Evolutionary conservation across 2,888 invertebrate genomes (phyloP).

Genomic region (Anthoptus insignis): DNA sequence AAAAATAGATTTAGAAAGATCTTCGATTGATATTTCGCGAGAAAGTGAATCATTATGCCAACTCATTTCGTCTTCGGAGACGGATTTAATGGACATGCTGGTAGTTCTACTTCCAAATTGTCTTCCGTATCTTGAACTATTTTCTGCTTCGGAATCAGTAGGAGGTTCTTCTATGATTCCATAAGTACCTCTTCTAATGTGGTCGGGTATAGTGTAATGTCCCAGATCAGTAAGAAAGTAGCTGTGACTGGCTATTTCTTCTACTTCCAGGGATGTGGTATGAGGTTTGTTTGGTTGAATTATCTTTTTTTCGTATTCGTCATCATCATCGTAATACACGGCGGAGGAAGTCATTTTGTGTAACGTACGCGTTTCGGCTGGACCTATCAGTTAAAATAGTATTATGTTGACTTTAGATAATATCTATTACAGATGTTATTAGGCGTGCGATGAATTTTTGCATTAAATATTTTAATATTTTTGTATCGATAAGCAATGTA

Average conservation of each 20-base stretch:
- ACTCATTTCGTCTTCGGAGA: slow-evolving; percentile 89
- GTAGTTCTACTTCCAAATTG: slow-evolving; percentile 76
- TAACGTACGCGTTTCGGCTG: slow-evolving; percentile 89
- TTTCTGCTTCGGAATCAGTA: slow-evolving; percentile 83
- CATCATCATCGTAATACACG: slow-evolving; percentile 87
- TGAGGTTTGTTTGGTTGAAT: slow-evolving; percentile 81
- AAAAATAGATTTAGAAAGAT: slow-evolving; percentile 83
- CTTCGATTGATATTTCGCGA: slow-evolving; percentile 87
- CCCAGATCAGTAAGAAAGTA: slow-evolving; percentile 86
- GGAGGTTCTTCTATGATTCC: slow-evolving; percentile 84
- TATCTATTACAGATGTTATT: slow-evolving; percentile 52
- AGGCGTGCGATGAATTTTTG: slow-evolving; percentile 64
- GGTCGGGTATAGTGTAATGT: slow-evolving; percentile 76
- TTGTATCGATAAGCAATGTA: slow-evolving; percentile 52
- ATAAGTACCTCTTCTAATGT: slow-evolving; percentile 75
- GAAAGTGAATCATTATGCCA: slow-evolving; percentile 85
- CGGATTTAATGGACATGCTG: slow-evolving; percentile 88
- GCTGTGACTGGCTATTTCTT: slow-evolving; percentile 88
- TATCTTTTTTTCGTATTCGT: slow-evolving; percentile 69
- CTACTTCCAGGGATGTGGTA: slow-evolving; percentile 85
- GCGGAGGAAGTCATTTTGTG: slow-evolving; percentile 89
- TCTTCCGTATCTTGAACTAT: slow-evolving; percentile 67
- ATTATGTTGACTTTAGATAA: slow-evolving; percentile 69
- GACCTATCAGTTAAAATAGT: slow-evolving; percentile 88
- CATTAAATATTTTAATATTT: slow-evolving; percentile 54